Percentiles rank a stretch among this genome's conserved stretches.
These are phyloP conservation scores for Villa cingulata DNA, from an alignment of 2,888 invertebrate species.

Conservation along the genomic window DNA sequence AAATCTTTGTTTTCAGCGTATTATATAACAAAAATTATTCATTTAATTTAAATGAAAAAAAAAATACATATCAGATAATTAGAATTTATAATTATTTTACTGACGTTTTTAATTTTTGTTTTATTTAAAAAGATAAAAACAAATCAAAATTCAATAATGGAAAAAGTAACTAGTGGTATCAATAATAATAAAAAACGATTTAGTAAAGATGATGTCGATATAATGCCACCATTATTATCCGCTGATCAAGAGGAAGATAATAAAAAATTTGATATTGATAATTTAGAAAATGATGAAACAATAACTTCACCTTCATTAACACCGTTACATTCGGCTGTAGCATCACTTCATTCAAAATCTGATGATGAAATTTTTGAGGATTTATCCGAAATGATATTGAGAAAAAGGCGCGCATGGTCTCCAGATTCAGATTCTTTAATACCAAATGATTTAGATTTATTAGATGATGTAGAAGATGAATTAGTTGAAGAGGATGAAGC, in stretches of 20 bases:
- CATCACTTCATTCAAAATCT: slow-evolving; percentile 10
- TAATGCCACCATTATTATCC: background rate
- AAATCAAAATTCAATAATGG: too few relatives aligned
- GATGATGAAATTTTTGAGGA: slow-evolving; percentile 28
- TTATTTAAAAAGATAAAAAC: too few relatives aligned
- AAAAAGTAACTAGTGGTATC: too few relatives aligned
- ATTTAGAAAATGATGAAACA: background rate
- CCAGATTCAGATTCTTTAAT: slow-evolving; percentile 27
- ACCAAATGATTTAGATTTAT: slow-evolving; percentile 28
- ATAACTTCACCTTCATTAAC: background rate
- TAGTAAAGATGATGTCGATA: background rate
- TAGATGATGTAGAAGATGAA: slow-evolving; percentile 28
- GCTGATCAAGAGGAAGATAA: background rate
- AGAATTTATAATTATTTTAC: too few relatives aligned
- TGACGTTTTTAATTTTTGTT: too few relatives aligned
- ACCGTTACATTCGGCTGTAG: background rate
- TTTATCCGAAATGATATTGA: slow-evolving; percentile 26
- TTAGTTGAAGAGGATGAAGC: slow-evolving; percentile 54
- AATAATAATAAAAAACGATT: background rate
- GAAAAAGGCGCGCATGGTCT: slow-evolving; percentile 33
- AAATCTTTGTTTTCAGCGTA: too few relatives aligned
- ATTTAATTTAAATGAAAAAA: too few relatives aligned
- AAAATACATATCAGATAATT: too few relatives aligned
- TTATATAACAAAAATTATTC: too few relatives aligned
- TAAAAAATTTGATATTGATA: background rate